Percentiles rank a stretch among this genome's conserved stretches.
phyloP scores from a whole-genome alignment of 2,113 vertebrate species.

The Menidia beryllina region DNA sequence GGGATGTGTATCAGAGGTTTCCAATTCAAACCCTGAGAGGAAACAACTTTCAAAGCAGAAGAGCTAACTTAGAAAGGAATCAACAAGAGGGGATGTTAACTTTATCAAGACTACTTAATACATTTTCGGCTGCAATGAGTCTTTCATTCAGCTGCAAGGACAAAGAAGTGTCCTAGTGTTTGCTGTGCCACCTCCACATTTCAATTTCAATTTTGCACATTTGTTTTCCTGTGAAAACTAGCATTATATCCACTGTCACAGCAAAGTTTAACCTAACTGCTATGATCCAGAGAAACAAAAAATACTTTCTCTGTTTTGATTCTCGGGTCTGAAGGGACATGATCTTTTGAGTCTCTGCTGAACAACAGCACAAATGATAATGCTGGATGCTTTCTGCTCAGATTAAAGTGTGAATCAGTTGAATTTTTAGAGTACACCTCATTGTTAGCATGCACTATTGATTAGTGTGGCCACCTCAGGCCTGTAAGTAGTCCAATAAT shows the following conservation, averaged over 20 bases:
- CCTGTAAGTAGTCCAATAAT: conserved; percentile 38
- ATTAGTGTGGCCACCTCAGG: conserved; percentile 36
- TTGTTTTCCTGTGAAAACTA: conserved; percentile 1
- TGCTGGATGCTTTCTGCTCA: background rate
- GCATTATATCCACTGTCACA: conserved; percentile 11
- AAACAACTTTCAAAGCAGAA: conserved; percentile 23
- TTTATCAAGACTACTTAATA: conserved; percentile 15
- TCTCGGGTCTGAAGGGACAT: background rate
- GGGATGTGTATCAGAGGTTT: conserved; percentile 51
- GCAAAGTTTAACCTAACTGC: background rate
- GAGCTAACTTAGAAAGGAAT: background rate
- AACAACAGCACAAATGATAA: background rate
- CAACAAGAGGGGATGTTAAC: conserved; percentile 41
- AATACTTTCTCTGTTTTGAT: background rate
- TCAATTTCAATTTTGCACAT: conserved; percentile 6
- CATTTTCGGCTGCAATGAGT: conserved; percentile 43
- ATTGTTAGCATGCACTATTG: conserved; percentile 50
- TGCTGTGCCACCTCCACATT: conserved; percentile 25
- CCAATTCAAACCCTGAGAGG: conserved; percentile 21
- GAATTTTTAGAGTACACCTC: conserved; percentile 7
- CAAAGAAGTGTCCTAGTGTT: conserved; percentile 22
- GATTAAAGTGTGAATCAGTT: conserved; percentile 27
- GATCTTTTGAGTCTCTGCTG: background rate
- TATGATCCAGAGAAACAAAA: background rate
- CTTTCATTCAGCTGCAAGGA: conserved; percentile 46